These are phyloP conservation scores for Rattus norvegicus DNA, from an alignment of 2,113 vertebrate genomes.

Conservation along the genomic window GRCr8 NC_086023.1:29455001-29455500, in stretches of 20 bases:
- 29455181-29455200: neutral
- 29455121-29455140: neutral
- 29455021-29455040: neutral
- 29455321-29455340: neutral
- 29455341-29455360: neutral
- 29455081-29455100: neutral
- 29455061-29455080: neutral
- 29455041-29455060: neutral
- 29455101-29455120: neutral
- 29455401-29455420: neutral
- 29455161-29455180: neutral
- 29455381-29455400: neutral
- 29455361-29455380: neutral
- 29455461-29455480: neutral
- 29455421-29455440: neutral
- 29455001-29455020: neutral
- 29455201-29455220: neutral
- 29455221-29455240: neutral
- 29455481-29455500: neutral
- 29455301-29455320: neutral
- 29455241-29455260: rapidly evolving
- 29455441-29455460: neutral
- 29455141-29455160: too few species aligned
- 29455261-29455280: neutral
- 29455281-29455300: neutral